A percentile compares a stretch with the other conserved stretches of the same genome.
Evolutionary conservation across 2,797 vertebrate genomes (phyloP).

Genomic region (Platalea minor): DNA sequence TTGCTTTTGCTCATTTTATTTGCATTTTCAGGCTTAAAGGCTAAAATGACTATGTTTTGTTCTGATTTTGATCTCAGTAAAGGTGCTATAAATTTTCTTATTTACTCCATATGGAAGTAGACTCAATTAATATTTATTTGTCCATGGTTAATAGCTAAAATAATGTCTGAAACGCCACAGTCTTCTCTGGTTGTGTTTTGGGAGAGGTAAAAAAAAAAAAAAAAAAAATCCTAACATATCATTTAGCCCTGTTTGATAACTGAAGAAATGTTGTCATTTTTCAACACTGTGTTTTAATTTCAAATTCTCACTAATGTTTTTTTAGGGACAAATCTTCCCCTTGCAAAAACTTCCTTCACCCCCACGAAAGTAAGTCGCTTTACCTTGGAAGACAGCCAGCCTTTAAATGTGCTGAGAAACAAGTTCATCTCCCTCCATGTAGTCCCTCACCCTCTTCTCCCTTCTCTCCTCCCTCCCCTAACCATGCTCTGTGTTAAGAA

Average conservation of each 20-base stretch:
- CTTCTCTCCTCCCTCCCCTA: background rate
- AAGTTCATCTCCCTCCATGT: background rate
- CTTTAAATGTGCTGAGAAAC: background rate
- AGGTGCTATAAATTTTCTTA: constrained; percentile 6
- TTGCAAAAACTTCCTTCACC: background rate
- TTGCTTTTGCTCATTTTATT: constrained; percentile 14
- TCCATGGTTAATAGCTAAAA: background rate
- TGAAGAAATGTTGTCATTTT: background rate
- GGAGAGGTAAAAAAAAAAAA: background rate
- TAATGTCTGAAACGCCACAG: background rate
- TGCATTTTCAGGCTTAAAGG: constrained; percentile 15
- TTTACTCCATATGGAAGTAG: background rate
- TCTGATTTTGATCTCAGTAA: constrained; percentile 9
- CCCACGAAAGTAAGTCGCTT: background rate
- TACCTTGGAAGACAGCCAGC: background rate
- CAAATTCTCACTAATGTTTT: background rate
- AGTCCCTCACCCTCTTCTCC: background rate
- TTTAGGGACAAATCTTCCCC: background rate
- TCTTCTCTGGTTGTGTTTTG: background rate
- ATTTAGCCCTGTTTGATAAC: background rate
- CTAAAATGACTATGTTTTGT: background rate
- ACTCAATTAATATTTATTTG: constrained; percentile 40
- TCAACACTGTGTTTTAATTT: background rate
- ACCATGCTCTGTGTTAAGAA: background rate
- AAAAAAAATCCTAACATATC: background rate